Conservation (phyloP, 2,888 invertebrate genomes). For the Dilophus febrilis region DNA sequence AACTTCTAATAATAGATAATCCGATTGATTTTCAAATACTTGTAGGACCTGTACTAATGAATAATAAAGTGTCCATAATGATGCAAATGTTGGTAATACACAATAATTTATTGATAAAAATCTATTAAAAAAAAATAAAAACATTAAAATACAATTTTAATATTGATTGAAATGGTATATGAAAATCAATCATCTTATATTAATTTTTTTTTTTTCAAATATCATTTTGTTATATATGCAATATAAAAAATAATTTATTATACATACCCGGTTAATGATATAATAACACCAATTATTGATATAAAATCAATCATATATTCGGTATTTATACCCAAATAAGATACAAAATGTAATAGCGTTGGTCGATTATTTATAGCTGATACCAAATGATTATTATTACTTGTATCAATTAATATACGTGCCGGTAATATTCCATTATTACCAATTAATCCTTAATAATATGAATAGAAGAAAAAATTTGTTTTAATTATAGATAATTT, state of each 20-base stretch:
- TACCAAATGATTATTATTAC: conserved; percentile 12
- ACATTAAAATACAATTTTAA: not conserved
- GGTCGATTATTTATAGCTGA: conserved; percentile 38
- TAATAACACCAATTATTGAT: conserved; percentile 40
- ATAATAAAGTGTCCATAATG: conserved; percentile 51
- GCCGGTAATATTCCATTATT: conserved; percentile 58
- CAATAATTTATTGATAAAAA: conserved; percentile 42
- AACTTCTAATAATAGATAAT: conserved; percentile 52
- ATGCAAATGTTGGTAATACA: conserved; percentile 39
- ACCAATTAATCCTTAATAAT: conserved; percentile 48
- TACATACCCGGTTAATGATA: conserved; percentile 46
- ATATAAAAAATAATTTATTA: conserved; percentile 11
- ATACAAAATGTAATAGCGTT: conserved; percentile 47
- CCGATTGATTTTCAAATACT: conserved; percentile 37
- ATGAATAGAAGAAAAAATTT: too few species aligned
- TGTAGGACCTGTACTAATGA: conserved; percentile 62
- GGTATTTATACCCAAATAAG: conserved; percentile 43
- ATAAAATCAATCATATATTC: conserved; percentile 51
- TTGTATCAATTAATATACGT: conserved; percentile 27
- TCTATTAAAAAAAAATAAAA: conserved; percentile 22
- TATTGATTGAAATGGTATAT: too few species aligned
- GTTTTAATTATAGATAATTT: too few species aligned
- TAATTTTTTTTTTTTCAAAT: too few species aligned
- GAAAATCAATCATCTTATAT: too few species aligned
- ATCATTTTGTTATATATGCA: too few species aligned